Evolutionary conservation across 2,113 vertebrate genomes (phyloP), one percentile per base, ranked within the genome.

Genomic region (Speoplatyrhinus poulsoni): DNA sequence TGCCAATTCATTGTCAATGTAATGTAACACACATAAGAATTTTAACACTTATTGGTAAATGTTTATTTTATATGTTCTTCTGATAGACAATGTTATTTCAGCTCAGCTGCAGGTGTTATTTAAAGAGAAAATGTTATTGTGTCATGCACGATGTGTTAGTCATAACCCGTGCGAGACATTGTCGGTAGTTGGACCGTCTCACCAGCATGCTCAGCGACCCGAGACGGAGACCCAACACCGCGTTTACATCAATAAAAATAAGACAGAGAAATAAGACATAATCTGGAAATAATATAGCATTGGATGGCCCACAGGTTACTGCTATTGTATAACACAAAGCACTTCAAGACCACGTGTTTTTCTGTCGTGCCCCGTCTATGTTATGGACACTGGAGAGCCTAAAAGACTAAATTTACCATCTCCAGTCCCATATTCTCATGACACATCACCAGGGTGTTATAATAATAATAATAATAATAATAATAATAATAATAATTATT

Each of bases 231-330:
- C 57, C 48, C n/a, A 0, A 72, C 68, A 75, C 82, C 80, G 26
- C 26, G 77, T 62, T 72, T n/a, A 52, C 32, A 4, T 75, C 81
- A 87, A 86, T 65, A 72, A 87, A 82, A 85, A 26, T 26, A 26
- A 26, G 26, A 89, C 76, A 76, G 19, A 49, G 57, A 62, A 46
- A 62, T 59, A 19, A 88, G 73, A 67, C 79, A 81, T 86, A 84
- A 9, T 87, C 81, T 88, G 87, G 84, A 84, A 83, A 89, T 41
- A 55, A 74, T 82, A 55, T 88, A 85, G 75, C 71, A 73, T 73
- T 83, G 84, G 83, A 85, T 62, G 49, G 70, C 76, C 48, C 69
- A 88, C 1, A 57, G 26, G 1, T 26, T 26, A 26, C 26, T 26
- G 26, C 1, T 2, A 26, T 73, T 76, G 13, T 81, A 72, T 66